phyloP scores from a whole-genome alignment of 2,888 invertebrate species.

The Chrysomela aeneicollis region DNA sequence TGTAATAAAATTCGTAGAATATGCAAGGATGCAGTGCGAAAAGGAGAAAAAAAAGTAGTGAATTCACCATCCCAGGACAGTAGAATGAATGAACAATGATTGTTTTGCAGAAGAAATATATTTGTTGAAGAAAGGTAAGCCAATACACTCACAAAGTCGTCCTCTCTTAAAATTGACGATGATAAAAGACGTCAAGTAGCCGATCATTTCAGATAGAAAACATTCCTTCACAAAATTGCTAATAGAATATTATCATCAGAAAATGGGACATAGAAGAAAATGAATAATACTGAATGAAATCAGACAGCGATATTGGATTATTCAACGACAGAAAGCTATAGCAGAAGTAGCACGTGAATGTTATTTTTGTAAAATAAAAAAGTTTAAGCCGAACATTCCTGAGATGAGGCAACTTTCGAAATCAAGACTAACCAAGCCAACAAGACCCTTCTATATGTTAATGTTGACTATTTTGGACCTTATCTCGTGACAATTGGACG shows the following conservation, averaged over 20 bases:
- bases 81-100: too few species aligned
- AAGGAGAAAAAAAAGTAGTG: neutral
- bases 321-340: neutral
- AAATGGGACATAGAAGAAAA: too few species aligned
- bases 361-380: neutral
- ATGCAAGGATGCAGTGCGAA: too few species aligned
- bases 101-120: too few species aligned
- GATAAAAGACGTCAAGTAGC: too few species aligned
- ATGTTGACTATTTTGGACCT: neutral
- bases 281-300: too few species aligned
- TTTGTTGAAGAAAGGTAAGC: too few species aligned
- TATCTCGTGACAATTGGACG: slow-evolving; percentile 1
- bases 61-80: too few species aligned
- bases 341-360: neutral
- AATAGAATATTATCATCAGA: neutral
- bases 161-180: too few species aligned
- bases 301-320: too few species aligned
- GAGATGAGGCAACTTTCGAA: slow-evolving; percentile 11
- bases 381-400: neutral
- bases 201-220: too few species aligned
- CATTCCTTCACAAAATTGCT: neutral
- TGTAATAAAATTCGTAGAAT: neutral
- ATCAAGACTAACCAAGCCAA: neutral
- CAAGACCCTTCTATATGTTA: neutral
- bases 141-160: too few species aligned